These are phyloP conservation scores for Lemur catta DNA, from an alignment of 2,797 vertebrate genomes.

Conservation along the genomic window DNA sequence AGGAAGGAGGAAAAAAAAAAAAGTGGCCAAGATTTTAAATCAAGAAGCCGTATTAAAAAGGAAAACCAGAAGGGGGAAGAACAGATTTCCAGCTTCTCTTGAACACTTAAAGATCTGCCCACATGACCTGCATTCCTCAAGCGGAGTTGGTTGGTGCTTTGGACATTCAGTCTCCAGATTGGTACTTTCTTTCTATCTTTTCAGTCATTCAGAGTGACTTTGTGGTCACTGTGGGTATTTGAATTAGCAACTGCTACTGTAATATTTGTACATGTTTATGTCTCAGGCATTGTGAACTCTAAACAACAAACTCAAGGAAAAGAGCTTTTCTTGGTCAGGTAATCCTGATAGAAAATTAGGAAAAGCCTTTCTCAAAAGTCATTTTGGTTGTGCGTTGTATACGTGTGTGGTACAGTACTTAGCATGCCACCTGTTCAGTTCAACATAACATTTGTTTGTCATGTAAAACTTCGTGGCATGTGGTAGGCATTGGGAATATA, in stretches of 20 bases:
- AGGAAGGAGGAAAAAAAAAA: neutral
- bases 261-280: neutral
- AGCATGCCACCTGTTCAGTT: neutral
- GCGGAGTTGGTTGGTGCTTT: neutral
- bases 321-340: slow-evolving; percentile 14
- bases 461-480: slow-evolving; percentile 8
- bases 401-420: neutral
- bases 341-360: slow-evolving; percentile 17
- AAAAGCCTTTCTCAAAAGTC: neutral
- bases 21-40: neutral
- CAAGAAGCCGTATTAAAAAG: neutral
- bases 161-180: neutral
- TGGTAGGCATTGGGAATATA: neutral
- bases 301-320: slow-evolving; percentile 17
- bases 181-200: neutral
- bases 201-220: slow-evolving; percentile 10
- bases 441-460: neutral
- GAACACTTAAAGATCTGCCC: neutral
- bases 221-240: neutral
- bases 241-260: neutral
- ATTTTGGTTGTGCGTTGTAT: neutral
- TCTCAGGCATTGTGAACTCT: neutral
- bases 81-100: neutral
- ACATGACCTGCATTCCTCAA: neutral
- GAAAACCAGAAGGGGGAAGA: neutral